These are phyloP conservation scores for Oncopodura yosiiana DNA, from an alignment of 1,140 invertebrate species.

Conservation along the genomic window DNA sequence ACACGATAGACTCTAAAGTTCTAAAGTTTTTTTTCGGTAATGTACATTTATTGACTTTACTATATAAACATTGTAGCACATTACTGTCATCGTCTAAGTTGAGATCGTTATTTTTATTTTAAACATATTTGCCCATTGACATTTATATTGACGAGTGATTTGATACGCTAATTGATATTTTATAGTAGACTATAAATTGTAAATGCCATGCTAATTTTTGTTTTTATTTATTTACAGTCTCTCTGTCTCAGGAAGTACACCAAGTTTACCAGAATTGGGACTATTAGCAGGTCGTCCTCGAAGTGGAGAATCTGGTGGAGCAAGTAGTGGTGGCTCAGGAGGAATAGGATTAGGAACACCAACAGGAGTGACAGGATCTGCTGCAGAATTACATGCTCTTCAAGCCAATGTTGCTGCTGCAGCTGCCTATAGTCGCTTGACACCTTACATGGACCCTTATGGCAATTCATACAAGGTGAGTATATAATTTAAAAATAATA, in stretches of 20 bases:
- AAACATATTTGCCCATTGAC: no score
- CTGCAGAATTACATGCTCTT: slow-evolving; percentile 37
- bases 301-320: slow-evolving; percentile 21
- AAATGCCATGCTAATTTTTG: slow-evolving; percentile 2
- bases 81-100: no score
- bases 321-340: slow-evolving; percentile 35
- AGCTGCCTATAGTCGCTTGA: slow-evolving; percentile 49
- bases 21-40: no score
- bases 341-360: slow-evolving; percentile 21
- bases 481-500: no score
- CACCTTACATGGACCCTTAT: slow-evolving; percentile 57
- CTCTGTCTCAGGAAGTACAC: slow-evolving; percentile 33
- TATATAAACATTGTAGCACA: no score
- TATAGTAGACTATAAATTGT: neutral
- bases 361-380: slow-evolving; percentile 32
- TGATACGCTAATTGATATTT: no score
- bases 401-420: slow-evolving; percentile 40
- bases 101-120: no score
- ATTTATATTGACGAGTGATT: no score
- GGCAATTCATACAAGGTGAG: slow-evolving; percentile 48
- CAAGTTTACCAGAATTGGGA: slow-evolving; percentile 40
- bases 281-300: slow-evolving; percentile 41
- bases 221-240: slow-evolving; percentile 36
- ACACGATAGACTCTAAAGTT: no score
- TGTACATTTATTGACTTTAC: no score